Percentiles rank a stretch among this genome's conserved stretches.
Evolutionary conservation across 2,797 vertebrate genomes (phyloP).

Genomic region (Coregonus sp.): DNA sequence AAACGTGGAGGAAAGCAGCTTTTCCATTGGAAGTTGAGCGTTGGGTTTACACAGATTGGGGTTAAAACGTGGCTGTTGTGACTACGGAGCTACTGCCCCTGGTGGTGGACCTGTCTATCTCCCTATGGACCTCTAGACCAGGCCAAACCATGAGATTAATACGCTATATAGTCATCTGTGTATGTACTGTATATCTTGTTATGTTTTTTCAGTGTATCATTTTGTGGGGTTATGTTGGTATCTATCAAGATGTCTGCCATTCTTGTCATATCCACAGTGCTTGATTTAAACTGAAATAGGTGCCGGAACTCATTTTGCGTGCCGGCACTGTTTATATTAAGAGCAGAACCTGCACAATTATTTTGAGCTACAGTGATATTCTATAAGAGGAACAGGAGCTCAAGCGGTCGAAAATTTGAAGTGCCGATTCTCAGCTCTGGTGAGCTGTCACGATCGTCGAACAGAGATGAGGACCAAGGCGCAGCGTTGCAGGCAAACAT

Average conservation of each 20-base stretch:
- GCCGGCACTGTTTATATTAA: too few relatives aligned
- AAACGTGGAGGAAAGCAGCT: conserved; percentile 29
- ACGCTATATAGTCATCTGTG: neutral
- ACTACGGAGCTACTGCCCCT: neutral
- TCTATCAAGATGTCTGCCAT: neutral
- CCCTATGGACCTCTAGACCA: neutral
- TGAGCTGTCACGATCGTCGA: too few relatives aligned
- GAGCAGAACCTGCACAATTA: too few relatives aligned
- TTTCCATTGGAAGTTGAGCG: conserved; percentile 35
- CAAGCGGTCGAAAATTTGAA: too few relatives aligned
- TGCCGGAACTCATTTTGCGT: too few relatives aligned
- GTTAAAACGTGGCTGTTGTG: neutral
- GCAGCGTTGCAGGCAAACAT: too few relatives aligned
- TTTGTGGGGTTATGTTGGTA: neutral
- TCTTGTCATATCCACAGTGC: neutral
- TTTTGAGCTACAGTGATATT: too few relatives aligned
- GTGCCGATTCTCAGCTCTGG: too few relatives aligned
- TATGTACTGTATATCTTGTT: neutral
- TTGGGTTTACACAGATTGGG: conserved; percentile 28
- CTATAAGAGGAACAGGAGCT: too few relatives aligned
- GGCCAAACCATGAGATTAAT: neutral
- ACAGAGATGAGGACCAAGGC: too few relatives aligned
- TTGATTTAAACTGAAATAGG: too few relatives aligned
- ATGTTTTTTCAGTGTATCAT: neutral
- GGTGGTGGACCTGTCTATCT: neutral